phyloP scores from a whole-genome alignment of 2,888 invertebrate species.

The Dromius quadrimaculatus region DNA sequence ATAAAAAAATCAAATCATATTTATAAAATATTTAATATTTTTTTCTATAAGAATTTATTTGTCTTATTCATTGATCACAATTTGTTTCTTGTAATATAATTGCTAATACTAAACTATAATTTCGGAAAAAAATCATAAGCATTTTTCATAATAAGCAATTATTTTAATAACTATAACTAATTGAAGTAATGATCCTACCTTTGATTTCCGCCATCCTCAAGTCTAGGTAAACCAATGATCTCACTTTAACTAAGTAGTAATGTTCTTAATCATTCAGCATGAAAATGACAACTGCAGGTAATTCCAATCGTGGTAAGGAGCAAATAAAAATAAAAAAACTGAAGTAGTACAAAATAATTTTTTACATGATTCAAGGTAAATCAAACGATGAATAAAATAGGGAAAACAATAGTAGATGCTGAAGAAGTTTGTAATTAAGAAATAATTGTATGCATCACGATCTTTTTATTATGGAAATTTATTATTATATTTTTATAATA shows the following conservation, averaged over 20 bases:
- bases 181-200: background rate
- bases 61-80: too few species aligned
- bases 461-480: background rate
- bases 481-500: background rate
- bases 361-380: slow-evolving; percentile 17
- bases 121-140: too few species aligned
- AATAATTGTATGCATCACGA: slow-evolving; percentile 2
- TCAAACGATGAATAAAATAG: slow-evolving; percentile 11
- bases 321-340: slow-evolving; percentile 19
- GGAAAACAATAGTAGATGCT: slow-evolving; percentile 12
- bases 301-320: slow-evolving; percentile 25
- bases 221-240: background rate
- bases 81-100: background rate
- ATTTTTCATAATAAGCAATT: too few species aligned
- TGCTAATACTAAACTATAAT: background rate
- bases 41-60: too few species aligned
- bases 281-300: slow-evolving; percentile 9
- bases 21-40: too few species aligned
- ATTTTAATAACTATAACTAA: background rate
- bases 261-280: background rate
- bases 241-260: background rate
- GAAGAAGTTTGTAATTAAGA: background rate
- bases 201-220: slow-evolving; percentile 5
- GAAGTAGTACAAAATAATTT: slow-evolving; percentile 23
- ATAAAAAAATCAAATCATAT: too few species aligned